A percentile compares a stretch with the other conserved stretches of the same genome.
Evolutionary conservation across 2,113 vertebrate species (phyloP).

Genomic region (Muscicapa adusta): DNA sequence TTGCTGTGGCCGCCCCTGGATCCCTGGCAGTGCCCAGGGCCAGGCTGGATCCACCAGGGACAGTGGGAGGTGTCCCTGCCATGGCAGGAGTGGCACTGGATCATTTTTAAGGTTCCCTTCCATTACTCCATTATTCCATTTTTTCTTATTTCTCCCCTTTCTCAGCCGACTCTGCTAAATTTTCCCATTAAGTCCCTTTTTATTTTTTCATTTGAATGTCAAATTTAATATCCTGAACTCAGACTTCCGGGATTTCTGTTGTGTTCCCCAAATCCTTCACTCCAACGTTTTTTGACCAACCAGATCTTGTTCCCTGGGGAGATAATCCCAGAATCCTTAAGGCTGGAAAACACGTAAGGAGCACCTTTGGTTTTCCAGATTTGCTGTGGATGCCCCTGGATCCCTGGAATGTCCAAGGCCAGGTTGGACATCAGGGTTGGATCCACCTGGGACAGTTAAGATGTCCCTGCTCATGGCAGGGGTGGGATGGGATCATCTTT

Average conservation of each 20-base stretch:
- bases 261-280: not conserved
- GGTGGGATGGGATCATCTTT: rapidly evolving
- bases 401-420: not conserved
- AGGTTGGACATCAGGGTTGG: not conserved
- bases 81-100: rapidly evolving
- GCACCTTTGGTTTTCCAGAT: not conserved
- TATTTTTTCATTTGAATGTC: not conserved
- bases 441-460: rapidly evolving
- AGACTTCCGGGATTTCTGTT: rapidly evolving
- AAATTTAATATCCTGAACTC: not conserved
- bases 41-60: rapidly evolving
- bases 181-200: not conserved
- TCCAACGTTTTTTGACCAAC: not conserved
- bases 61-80: not conserved
- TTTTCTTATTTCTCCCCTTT: not conserved
- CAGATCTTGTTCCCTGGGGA: not conserved
- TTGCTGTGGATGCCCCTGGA: not conserved
- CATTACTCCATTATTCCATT: not conserved
- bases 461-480: not conserved
- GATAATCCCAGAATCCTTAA: not conserved
- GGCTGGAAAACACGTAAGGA: not conserved
- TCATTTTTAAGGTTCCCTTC: not conserved
- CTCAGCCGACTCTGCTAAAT: not conserved
- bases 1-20: not conserved
- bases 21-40: not conserved